phyloP scores from a whole-genome alignment of 2,113 vertebrate species.

The Cyphomyrus plagiostoma region DNA sequence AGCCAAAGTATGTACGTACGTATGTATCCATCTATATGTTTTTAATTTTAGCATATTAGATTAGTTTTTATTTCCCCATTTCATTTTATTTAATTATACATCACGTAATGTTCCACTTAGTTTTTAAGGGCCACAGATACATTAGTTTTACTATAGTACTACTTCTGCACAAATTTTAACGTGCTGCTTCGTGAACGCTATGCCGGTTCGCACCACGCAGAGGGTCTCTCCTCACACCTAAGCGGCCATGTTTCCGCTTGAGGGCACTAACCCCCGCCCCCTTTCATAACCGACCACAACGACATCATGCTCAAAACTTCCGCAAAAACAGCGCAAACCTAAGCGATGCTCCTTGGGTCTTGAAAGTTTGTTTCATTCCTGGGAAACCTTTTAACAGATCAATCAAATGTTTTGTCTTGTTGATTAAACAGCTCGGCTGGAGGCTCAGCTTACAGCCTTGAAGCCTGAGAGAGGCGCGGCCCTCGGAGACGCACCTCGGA shows the following conservation, averaged over 20 bases:
- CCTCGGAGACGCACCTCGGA: slow-evolving; percentile 67
- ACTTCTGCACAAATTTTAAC: background rate
- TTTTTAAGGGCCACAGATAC: background rate
- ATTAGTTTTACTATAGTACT: background rate
- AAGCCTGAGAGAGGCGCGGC: background rate
- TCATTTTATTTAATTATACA: background rate
- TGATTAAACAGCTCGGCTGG: background rate
- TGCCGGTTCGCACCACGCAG: background rate
- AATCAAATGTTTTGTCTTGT: background rate
- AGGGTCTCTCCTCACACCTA: background rate
- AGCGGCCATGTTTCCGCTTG: background rate
- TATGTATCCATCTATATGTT: background rate
- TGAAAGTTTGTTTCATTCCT: background rate
- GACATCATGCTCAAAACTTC: background rate
- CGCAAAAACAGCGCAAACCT: background rate
- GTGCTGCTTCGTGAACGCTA: background rate
- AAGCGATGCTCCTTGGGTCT: background rate
- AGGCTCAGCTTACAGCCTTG: background rate
- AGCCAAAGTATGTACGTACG: background rate
- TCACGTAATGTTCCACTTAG: background rate
- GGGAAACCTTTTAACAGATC: background rate
- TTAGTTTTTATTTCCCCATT: background rate
- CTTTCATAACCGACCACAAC: background rate
- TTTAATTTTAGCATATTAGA: background rate
- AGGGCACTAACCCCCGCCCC: background rate